phyloP scores from a whole-genome alignment of 2,113 vertebrate genomes.

The Crotalus viridis region DNA sequence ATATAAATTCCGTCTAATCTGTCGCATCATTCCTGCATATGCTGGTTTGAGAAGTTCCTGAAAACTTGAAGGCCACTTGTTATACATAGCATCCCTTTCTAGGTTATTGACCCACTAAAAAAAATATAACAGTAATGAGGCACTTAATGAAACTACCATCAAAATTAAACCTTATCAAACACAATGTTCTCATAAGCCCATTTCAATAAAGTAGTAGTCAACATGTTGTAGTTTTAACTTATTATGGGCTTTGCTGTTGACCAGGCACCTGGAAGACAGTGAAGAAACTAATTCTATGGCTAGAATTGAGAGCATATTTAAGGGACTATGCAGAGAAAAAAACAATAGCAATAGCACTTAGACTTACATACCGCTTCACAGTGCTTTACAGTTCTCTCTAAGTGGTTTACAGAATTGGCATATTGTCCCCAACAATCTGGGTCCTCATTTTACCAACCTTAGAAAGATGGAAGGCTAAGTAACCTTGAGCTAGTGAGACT shows the following conservation, averaged over 20 bases:
- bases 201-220: neutral
- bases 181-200: neutral
- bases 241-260: neutral
- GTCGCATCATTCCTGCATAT: slow-evolving; percentile 84
- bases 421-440: no score
- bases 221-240: neutral
- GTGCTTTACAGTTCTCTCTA: no score
- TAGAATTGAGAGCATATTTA: neutral
- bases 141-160: neutral
- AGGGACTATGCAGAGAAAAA: neutral
- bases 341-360: no score
- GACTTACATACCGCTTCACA: no score
- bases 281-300: neutral
- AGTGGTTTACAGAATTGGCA: no score
- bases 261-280: neutral
- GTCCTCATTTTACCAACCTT: no score
- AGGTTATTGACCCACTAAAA: slow-evolving; percentile 94
- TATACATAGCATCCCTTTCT: slow-evolving; percentile 85
- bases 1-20: slow-evolving; percentile 89
- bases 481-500: no score
- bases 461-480: no score
- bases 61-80: slow-evolving; percentile 82
- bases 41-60: slow-evolving; percentile 86
- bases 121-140: slow-evolving; percentile 34
- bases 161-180: neutral